These are phyloP conservation scores for Probosciger aterrimus DNA, from an alignment of 2,113 vertebrate genomes.

Conservation along the genomic window DNA sequence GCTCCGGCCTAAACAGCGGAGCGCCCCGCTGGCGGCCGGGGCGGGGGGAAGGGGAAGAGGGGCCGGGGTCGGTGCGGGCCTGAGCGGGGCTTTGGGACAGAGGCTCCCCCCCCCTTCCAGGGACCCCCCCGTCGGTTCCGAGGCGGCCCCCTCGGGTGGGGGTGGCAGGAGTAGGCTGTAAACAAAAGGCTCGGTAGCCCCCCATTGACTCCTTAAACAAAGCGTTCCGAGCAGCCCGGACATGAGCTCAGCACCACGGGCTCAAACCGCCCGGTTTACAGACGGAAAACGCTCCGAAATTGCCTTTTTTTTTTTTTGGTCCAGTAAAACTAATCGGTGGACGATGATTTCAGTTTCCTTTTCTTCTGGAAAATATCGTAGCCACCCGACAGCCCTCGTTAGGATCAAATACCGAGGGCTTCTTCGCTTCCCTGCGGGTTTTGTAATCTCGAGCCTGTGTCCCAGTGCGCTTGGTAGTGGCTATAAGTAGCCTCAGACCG, in stretches of 20 bases:
- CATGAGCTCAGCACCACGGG: background rate
- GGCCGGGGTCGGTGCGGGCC: too few relatives aligned
- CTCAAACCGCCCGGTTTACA: background rate
- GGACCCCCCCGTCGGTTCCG: too few relatives aligned
- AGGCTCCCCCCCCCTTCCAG: rapidly evolving
- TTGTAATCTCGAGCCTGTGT: background rate
- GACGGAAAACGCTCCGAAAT: background rate
- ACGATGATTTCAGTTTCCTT: background rate
- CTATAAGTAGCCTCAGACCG: background rate
- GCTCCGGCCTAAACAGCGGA: too few relatives aligned
- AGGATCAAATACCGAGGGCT: background rate
- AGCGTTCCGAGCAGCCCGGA: background rate
- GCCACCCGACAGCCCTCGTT: background rate
- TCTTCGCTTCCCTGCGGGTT: background rate
- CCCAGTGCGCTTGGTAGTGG: background rate
- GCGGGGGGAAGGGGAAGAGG: too few relatives aligned
- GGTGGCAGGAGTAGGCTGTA: background rate
- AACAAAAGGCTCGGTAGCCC: background rate
- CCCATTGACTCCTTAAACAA: background rate
- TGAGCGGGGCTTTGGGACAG: background rate
- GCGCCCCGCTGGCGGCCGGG: background rate
- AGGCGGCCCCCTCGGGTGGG: background rate
- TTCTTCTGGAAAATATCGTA: background rate
- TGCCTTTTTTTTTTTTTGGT: background rate
- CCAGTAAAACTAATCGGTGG: background rate